Percentiles rank a stretch among this genome's conserved stretches.
phyloP scores from a whole-genome alignment of 2,888 invertebrate genomes.

The Heliconius ethilla region DNA sequence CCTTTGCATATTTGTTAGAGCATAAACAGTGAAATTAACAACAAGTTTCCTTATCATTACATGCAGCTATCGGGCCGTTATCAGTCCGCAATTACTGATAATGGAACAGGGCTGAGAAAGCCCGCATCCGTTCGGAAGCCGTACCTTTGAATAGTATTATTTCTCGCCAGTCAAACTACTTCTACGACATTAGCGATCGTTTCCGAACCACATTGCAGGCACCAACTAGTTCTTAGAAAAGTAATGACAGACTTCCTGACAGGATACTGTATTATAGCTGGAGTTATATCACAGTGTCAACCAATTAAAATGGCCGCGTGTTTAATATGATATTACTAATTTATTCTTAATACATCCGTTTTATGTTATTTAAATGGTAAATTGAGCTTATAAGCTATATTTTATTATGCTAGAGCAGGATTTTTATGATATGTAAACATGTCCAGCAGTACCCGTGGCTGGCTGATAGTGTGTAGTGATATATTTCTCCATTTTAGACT shows the following conservation, averaged over 20 bases:
- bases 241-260: slow-evolving; percentile 46
- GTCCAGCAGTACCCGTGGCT: not conserved
- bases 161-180: slow-evolving; percentile 42
- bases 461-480: too few relatives aligned
- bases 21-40: slow-evolving; percentile 33
- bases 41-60: slow-evolving; percentile 43
- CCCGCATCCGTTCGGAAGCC: slow-evolving; percentile 53
- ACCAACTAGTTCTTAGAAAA: slow-evolving; percentile 47
- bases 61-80: slow-evolving; percentile 34
- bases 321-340: slow-evolving; percentile 31
- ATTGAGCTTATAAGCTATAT: not conserved
- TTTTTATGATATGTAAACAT: not conserved
- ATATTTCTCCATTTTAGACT: not conserved
- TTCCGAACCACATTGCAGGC: slow-evolving; percentile 67
- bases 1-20: slow-evolving; percentile 12
- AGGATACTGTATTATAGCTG: slow-evolving; percentile 45
- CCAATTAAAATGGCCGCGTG: slow-evolving; percentile 41
- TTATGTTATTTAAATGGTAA: slow-evolving; percentile 1
- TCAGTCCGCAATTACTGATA: slow-evolving; percentile 49
- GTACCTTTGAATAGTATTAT: slow-evolving; percentile 45
- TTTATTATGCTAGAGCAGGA: not conserved
- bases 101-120: slow-evolving; percentile 48
- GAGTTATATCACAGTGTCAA: slow-evolving; percentile 45
- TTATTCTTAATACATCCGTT: slow-evolving; percentile 29
- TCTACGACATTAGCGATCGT: slow-evolving; percentile 45